A percentile compares a stretch with the other conserved stretches of the same genome.
Evolutionary conservation across 2,113 vertebrate species (phyloP).

Genomic region (Carlito syrichta): DNA sequence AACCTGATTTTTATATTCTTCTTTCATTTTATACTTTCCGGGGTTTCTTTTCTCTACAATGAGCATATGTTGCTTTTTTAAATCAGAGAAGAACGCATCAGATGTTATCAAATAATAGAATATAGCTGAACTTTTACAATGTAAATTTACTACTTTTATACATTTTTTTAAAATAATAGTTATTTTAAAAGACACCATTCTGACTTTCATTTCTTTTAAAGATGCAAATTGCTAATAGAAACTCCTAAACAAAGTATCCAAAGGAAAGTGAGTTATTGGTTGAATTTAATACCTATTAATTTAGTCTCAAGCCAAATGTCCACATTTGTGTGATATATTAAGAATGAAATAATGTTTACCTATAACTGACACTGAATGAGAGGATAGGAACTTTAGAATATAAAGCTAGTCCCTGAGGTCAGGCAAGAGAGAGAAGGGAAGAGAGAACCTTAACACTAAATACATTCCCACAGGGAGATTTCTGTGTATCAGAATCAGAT

Average conservation of each 20-base stretch:
- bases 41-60: not conserved
- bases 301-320: not conserved
- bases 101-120: not conserved
- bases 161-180: not conserved
- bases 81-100: not conserved
- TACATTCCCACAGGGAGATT: not conserved
- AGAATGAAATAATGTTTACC: constrained; percentile 8
- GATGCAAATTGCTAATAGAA: not conserved
- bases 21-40: not conserved
- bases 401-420: not conserved
- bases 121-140: not conserved
- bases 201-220: not conserved
- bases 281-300: not conserved
- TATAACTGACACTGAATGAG: not conserved
- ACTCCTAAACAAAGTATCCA: not conserved
- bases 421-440: not conserved
- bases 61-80: not conserved
- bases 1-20: not conserved
- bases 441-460: not conserved
- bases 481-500: not conserved
- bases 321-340: not conserved
- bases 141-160: not conserved
- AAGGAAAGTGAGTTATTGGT: not conserved
- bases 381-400: not conserved
- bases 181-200: not conserved